phyloP scores from a whole-genome alignment of 2,888 invertebrate species.

The Microdon myrmicae region DNA sequence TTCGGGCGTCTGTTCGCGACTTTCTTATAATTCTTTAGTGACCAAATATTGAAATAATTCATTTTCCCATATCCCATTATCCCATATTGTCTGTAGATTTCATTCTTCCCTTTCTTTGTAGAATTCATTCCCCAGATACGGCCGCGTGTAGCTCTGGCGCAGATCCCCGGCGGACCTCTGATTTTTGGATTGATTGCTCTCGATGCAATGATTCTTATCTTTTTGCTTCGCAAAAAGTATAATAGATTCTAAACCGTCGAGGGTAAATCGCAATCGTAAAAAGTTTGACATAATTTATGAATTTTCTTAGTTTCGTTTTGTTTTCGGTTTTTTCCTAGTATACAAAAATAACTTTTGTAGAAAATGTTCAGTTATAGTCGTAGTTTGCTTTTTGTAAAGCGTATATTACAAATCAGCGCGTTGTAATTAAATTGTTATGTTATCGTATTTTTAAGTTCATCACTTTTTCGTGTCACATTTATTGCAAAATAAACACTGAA shows the following conservation, averaged over 20 bases:
- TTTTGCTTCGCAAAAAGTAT: slow-evolving; percentile 47
- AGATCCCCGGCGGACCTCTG: slow-evolving; percentile 31
- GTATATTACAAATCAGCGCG: slow-evolving; percentile 1
- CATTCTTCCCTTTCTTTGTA: slow-evolving; percentile 12
- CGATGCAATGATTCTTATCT: slow-evolving; percentile 39
- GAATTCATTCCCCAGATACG: slow-evolving; percentile 35
- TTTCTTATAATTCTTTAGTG: too few species aligned
- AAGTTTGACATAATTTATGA: background rate
- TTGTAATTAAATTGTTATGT: too few species aligned
- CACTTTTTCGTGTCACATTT: too few species aligned
- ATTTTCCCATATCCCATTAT: too few species aligned
- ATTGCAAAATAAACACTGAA: too few species aligned
- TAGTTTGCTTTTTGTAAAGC: too few species aligned
- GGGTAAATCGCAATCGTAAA: too few species aligned
- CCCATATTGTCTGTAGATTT: background rate
- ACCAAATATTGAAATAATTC: too few species aligned
- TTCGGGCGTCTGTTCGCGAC: background rate
- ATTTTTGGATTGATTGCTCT: slow-evolving; percentile 29
- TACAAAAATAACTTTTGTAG: too few species aligned
- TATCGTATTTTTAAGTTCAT: too few species aligned
- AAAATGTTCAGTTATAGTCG: too few species aligned
- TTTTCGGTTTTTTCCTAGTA: background rate
- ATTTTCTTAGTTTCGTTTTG: background rate
- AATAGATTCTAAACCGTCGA: slow-evolving; percentile 35
- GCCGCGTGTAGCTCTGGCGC: slow-evolving; percentile 23